Percentiles rank a stretch among this genome's conserved stretches.
phyloP scores from a whole-genome alignment of 2,797 vertebrate genomes.

The Cirrhinus molitorella region DNA sequence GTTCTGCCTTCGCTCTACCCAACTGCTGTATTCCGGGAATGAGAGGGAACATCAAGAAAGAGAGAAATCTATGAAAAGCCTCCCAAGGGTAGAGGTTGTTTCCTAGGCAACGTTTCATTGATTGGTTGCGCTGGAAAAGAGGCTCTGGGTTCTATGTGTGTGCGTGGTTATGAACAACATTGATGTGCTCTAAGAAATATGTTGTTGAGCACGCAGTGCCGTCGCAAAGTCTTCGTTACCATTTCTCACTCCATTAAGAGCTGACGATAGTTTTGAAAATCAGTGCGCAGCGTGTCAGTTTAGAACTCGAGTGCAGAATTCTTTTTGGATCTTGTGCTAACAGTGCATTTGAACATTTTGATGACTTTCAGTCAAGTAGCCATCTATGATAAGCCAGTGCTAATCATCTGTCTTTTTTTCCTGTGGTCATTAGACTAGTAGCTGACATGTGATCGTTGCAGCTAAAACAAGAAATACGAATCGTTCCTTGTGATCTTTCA shows the following conservation, averaged over 20 bases:
- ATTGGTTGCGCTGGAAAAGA: slow-evolving; percentile 71
- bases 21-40: slow-evolving; percentile 67
- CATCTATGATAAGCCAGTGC: neutral
- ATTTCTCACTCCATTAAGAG: slow-evolving; percentile 32
- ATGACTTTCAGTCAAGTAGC: slow-evolving; percentile 11
- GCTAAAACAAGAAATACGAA: neutral
- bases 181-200: slow-evolving; percentile 62
- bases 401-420: neutral
- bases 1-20: slow-evolving; percentile 44
- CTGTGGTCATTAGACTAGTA: neutral
- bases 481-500: neutral
- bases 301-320: slow-evolving; percentile 26
- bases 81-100: slow-evolving; percentile 84
- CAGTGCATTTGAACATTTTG: slow-evolving; percentile 26
- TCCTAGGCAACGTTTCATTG: slow-evolving; percentile 80
- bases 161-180: slow-evolving; percentile 76
- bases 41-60: slow-evolving; percentile 70
- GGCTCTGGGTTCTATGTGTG: slow-evolving; percentile 71
- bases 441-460: neutral
- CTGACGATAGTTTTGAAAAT: slow-evolving; percentile 26
- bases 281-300: slow-evolving; percentile 18
- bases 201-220: slow-evolving; percentile 54
- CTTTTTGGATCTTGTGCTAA: slow-evolving; percentile 14
- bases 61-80: slow-evolving; percentile 71
- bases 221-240: slow-evolving; percentile 39